phyloP scores from a whole-genome alignment of 2,797 vertebrate genomes.

The Leontopithecus rosalia region DNA sequence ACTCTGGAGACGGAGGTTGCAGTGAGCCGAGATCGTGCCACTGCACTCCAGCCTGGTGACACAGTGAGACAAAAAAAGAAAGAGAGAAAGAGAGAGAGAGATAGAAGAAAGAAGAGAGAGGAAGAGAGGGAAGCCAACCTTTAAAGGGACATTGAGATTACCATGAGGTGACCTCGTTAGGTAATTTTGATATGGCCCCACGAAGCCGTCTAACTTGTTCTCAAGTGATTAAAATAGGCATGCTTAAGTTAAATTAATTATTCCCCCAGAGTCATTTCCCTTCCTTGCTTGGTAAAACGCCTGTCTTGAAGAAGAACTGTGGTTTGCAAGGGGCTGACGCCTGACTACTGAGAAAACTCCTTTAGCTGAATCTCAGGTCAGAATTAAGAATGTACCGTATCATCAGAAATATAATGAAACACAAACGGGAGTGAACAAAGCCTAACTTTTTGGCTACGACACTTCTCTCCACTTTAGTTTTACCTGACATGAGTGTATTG shows the following conservation, averaged over 20 bases:
- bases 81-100: background rate
- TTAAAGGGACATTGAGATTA: background rate
- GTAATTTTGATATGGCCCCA: background rate
- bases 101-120: background rate
- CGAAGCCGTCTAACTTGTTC: background rate
- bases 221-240: conserved; percentile 33
- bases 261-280: background rate
- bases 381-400: conserved; percentile 58
- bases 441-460: conserved; percentile 63
- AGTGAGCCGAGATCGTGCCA: too few relatives aligned
- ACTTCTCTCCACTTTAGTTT: conserved; percentile 73
- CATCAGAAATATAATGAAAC: conserved; percentile 70
- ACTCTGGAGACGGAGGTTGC: too few relatives aligned
- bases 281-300: background rate
- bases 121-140: background rate
- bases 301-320: background rate
- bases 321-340: conserved; percentile 27
- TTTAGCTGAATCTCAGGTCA: conserved; percentile 46
- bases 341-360: background rate
- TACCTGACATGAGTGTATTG: conserved; percentile 59
- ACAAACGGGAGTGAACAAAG: conserved; percentile 33
- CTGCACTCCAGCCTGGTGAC: too few relatives aligned
- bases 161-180: background rate
- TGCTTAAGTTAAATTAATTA: conserved; percentile 1
- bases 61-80: too few relatives aligned